These are phyloP conservation scores for Ashinkailepas kermadecensis DNA, from an alignment of 2,888 invertebrate genomes.

Conservation along the genomic window DNA sequence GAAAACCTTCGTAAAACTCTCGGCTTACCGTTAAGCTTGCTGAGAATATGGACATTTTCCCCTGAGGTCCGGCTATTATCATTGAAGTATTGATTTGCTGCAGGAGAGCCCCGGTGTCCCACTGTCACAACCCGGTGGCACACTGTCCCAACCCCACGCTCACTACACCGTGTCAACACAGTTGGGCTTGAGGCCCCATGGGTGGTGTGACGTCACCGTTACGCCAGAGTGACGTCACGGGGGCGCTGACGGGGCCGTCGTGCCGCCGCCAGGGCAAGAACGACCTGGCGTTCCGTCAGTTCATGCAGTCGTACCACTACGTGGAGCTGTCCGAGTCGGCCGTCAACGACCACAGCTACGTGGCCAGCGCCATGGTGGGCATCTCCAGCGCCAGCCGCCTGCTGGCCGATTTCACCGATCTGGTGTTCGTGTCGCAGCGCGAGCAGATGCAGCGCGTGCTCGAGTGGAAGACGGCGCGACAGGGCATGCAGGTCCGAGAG, in stretches of 20 bases:
- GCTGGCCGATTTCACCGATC: not conserved
- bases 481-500: not conserved
- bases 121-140: too few relatives aligned
- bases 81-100: too few relatives aligned
- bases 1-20: too few relatives aligned
- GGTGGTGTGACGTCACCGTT: too few relatives aligned
- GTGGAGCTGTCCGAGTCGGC: constrained; percentile 4
- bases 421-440: not conserved
- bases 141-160: too few relatives aligned
- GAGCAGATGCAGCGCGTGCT: not conserved
- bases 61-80: too few relatives aligned
- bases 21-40: too few relatives aligned
- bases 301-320: not conserved
- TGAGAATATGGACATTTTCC: too few relatives aligned
- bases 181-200: too few relatives aligned
- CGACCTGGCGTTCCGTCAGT: constrained; percentile 11
- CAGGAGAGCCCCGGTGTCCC: too few relatives aligned
- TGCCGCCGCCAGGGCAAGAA: not conserved
- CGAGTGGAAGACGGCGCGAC: not conserved
- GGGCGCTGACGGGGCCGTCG: not conserved
- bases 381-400: constrained; percentile 11
- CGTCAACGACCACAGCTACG: constrained; percentile 14
- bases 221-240: too few relatives aligned
- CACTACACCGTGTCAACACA: too few relatives aligned
- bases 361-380: constrained; percentile 16